A percentile compares a stretch with the other conserved stretches of the same genome.
These are phyloP conservation scores for Xanthia icteritia DNA, from an alignment of 2,888 invertebrate species.

Conservation along the genomic window DNA sequence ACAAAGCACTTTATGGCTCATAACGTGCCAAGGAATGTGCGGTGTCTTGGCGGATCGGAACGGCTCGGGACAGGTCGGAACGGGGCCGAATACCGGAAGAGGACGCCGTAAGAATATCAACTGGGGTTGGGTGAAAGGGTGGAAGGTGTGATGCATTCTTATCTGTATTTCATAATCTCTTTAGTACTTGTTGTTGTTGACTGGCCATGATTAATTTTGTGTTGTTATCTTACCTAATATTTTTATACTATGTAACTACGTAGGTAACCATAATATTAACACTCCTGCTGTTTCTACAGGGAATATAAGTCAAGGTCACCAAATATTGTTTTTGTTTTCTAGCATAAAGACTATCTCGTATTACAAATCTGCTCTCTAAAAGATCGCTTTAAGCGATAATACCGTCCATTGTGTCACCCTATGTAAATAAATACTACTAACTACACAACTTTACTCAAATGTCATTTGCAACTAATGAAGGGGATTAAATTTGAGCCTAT, in stretches of 20 bases:
- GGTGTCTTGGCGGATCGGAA: constrained; percentile 45
- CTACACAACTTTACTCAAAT: constrained; percentile 30
- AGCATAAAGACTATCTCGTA: not conserved
- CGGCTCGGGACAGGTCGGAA: constrained; percentile 16
- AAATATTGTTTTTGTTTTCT: not conserved
- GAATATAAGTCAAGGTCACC: not conserved
- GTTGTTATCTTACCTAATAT: constrained; percentile 1
- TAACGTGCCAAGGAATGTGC: constrained; percentile 46
- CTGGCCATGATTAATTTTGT: not conserved
- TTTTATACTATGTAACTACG: not conserved
- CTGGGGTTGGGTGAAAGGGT: constrained; percentile 30
- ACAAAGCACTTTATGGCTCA: constrained; percentile 58
- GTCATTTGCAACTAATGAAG: constrained; percentile 44
- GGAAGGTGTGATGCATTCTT: constrained; percentile 19
- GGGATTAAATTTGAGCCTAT: constrained; percentile 31
- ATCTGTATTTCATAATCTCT: not conserved
- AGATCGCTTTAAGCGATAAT: too few species aligned
- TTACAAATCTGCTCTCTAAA: too few species aligned
- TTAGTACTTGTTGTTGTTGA: not conserved
- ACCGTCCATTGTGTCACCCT: too few species aligned
- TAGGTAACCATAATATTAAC: not conserved
- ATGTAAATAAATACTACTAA: too few species aligned
- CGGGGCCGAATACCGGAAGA: constrained; percentile 42
- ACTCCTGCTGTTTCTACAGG: not conserved
- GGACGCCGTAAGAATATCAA: constrained; percentile 50